Evolutionary conservation across 2,113 vertebrate species (phyloP), one percentile per base, ranked within the genome.

Genomic region (Cygnus buccinator): DNA sequence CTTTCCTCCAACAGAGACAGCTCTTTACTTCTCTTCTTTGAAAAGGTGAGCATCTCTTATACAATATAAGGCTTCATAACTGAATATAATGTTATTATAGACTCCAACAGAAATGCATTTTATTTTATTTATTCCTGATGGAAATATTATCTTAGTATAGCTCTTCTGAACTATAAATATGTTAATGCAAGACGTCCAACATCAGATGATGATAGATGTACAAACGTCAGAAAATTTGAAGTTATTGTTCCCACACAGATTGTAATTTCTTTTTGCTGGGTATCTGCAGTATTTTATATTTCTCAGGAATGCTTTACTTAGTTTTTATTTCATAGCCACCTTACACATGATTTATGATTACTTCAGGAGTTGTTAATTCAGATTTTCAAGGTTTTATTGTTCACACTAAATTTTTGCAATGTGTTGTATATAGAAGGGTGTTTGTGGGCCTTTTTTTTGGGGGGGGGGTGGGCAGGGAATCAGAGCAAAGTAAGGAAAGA

Each of bases 31-130:
- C 35, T 87, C 90, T 84, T 20, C 43, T 86, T 68, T 59, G 50
- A 63, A 76, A 91, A 88, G 66, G 2, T 87, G 39, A 77, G n/a
- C 7, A 0, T 79, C 81, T 83, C 54, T 77, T 72, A 55, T 12
- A n/a, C 19, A 71, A 26, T 16, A 37, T 80, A 77, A 90, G 28
- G 19, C 35, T 79, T 91, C 35, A 17, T 82, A 75, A 82, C 41
- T 25, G 70, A 88, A 79, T 74, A 41, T 90, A 71, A 70, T 82
- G 44, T 44, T 91, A 78, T 86, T 88, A 63, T 86, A 71, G 96
- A 86, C 57, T 81, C 43, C 50, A 90, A 9, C 57, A 90, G 71
- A 95, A 97, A 82, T 68, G 31, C 21, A 13, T 84, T 77, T 92
- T 83, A 80, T 93, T 78, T 37, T 35, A 9, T 59, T 84, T 78